Base-by-base conservation (phyloP, 2,113 vertebrate species). In the Saimiri boliviensis region DNA sequence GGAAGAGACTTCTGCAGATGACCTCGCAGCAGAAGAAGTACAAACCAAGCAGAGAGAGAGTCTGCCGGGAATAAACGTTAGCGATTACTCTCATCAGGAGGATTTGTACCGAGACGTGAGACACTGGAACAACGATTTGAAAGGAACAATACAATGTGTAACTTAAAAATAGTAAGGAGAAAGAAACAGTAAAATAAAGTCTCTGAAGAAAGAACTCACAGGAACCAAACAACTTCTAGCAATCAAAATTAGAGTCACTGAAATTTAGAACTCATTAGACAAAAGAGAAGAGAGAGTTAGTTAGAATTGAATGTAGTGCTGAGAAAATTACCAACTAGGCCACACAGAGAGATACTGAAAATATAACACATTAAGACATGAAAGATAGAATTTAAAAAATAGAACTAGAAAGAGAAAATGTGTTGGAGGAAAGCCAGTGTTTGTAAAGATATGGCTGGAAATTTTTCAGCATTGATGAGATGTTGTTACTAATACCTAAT, bases 31-130 rank as follows among this genome's bases (percentile, higher is more conserved):
- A 12, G 60, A 37, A 10, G 19, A 32, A 54, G 56, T 0, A 0
- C 4, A 20, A 19, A 13, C 23, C 12, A 21, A 13, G 19, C 9
- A 0, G 0, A 21, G 40, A 6, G 4, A 25, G 25, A 1, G 11
- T 2, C 12, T 0, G 0, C 16, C 20, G 0, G 4, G 17, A 27
- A 20, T 37, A 8, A 8, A 12, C 1, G 20, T 45, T 13, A 0
- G 42, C 35, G 2, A 20, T 35, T 2, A 0, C 25, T 0, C 14
- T 1, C 20, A 0, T 19, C 3, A 2, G 35, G 32, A 47, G 45
- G n/a, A 3, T 20, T 11, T 5, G 21, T 12, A 10, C 9, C 32
- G 49, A 63, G 82, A 19, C 25, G 0, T 17, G 54, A 23, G 76
- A 5, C 3, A 11, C 25, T 2, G 0, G 0, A 1, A 11, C 27